Conservation (phyloP, 2,888 invertebrate species). For the Thumatha senex region DNA sequence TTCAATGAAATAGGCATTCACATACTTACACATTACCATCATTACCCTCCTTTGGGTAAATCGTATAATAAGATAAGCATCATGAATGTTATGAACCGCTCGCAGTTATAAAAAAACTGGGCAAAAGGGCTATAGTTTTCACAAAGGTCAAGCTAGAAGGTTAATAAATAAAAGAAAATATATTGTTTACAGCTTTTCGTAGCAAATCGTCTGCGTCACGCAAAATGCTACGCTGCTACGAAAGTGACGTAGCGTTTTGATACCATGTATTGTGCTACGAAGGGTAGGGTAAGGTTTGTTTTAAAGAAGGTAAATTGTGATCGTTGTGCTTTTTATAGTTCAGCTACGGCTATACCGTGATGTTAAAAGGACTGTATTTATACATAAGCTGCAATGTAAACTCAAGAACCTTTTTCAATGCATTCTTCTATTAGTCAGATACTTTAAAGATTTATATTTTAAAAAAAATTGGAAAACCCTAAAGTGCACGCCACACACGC, state of each 20-base stretch:
- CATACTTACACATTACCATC: too few species aligned
- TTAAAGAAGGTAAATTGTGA: slow-evolving; percentile 15
- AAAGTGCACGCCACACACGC: too few species aligned
- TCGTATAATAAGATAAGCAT: too few species aligned
- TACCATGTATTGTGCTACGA: slow-evolving; percentile 22
- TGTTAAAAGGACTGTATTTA: not conserved
- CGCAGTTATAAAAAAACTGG: not conserved
- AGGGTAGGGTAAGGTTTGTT: slow-evolving; percentile 5
- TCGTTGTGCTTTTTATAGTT: not conserved
- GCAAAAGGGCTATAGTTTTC: not conserved
- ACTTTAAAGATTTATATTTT: too few species aligned
- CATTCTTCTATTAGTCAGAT: too few species aligned
- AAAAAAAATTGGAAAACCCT: too few species aligned
- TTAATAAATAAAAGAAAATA: slow-evolving; percentile 8
- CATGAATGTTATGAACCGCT: too few species aligned
- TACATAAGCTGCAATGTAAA: not conserved
- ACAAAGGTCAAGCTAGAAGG: slow-evolving; percentile 22
- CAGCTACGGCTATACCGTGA: too few species aligned
- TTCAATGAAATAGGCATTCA: too few species aligned
- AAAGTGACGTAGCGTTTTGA: slow-evolving; percentile 25
- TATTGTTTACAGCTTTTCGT: slow-evolving; percentile 2
- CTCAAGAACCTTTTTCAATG: too few species aligned
- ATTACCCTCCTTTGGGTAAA: too few species aligned
- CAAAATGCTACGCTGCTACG: slow-evolving; percentile 38
- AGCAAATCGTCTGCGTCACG: slow-evolving; percentile 27